phyloP scores from a whole-genome alignment of 2,888 invertebrate genomes.

The Cabera pusaria region DNA sequence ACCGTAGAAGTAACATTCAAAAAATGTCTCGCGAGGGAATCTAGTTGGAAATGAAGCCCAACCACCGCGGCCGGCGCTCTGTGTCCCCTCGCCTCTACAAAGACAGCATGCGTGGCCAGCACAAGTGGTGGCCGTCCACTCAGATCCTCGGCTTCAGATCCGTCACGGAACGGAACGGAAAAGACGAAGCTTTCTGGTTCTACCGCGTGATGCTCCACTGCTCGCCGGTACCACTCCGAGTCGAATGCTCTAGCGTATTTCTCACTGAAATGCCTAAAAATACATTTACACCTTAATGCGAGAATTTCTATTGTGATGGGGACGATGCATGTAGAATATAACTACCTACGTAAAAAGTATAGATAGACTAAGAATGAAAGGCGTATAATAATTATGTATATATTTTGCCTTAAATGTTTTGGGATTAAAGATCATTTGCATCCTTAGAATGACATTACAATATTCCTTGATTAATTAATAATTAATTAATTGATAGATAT shows the following conservation, averaged over 20 bases:
- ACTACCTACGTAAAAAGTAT: too few species aligned
- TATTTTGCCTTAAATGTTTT: too few species aligned
- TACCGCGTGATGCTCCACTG: constrained; percentile 93
- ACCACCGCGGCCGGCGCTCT: constrained; percentile 95
- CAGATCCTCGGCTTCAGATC: constrained; percentile 83
- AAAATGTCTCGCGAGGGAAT: constrained; percentile 92
- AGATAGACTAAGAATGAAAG: too few species aligned
- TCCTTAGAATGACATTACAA: too few species aligned
- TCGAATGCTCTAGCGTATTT: constrained; percentile 92
- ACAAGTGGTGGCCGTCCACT: constrained; percentile 84
- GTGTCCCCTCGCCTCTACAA: constrained; percentile 91
- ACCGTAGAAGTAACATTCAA: constrained; percentile 95
- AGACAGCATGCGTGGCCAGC: constrained; percentile 95
- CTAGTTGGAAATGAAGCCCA: constrained; percentile 94
- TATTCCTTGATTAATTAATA: too few species aligned
- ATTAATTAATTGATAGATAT: too few species aligned
- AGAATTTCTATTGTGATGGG: too few species aligned
- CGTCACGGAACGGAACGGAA: constrained; percentile 91
- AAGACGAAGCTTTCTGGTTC: constrained; percentile 96
- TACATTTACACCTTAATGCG: background rate
- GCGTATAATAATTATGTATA: too few species aligned
- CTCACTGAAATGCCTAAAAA: constrained; percentile 90
- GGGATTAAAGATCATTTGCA: too few species aligned
- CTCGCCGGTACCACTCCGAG: constrained; percentile 94
- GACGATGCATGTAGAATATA: too few species aligned